Evolutionary conservation across 1,140 invertebrate species (phyloP).

Genomic region (Phthorimaea operculella): DNA sequence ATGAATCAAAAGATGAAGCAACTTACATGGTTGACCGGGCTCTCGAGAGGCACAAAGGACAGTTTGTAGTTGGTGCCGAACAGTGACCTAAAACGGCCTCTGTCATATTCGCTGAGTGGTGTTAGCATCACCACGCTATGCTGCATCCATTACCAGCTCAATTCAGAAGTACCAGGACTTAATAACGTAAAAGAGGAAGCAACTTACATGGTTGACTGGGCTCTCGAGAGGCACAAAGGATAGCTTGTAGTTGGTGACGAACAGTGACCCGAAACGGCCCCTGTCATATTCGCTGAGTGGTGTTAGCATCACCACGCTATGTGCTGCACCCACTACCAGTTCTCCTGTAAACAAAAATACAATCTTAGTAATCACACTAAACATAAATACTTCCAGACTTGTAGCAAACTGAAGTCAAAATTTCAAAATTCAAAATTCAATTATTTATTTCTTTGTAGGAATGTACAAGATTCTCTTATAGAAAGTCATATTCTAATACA

Average conservation of each 20-base stretch:
- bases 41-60: conserved; percentile 80
- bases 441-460: too few relatives aligned
- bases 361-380: too few relatives aligned
- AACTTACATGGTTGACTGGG: conserved; percentile 40
- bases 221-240: conserved; percentile 80
- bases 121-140: conserved; percentile 84
- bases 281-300: conserved; percentile 81
- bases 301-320: conserved; percentile 83
- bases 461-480: too few relatives aligned
- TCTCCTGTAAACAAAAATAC: conserved; percentile 73
- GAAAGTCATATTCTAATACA: too few relatives aligned
- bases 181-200: too few relatives aligned
- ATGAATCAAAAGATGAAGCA: not conserved
- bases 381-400: too few relatives aligned
- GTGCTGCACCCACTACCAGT: conserved; percentile 78
- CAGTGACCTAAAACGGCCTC: conserved; percentile 80
- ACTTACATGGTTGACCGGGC: conserved; percentile 40
- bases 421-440: too few relatives aligned
- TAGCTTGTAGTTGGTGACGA: conserved; percentile 89
- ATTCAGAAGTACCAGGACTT: too few relatives aligned
- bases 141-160: conserved; percentile 79
- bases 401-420: too few relatives aligned
- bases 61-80: conserved; percentile 90
- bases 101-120: conserved; percentile 80
- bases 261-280: conserved; percentile 81